A percentile compares a stretch with the other conserved stretches of the same genome.
Evolutionary conservation across 2,113 vertebrate species (phyloP).

Genomic region (Semicossyphus pulcher): DNA sequence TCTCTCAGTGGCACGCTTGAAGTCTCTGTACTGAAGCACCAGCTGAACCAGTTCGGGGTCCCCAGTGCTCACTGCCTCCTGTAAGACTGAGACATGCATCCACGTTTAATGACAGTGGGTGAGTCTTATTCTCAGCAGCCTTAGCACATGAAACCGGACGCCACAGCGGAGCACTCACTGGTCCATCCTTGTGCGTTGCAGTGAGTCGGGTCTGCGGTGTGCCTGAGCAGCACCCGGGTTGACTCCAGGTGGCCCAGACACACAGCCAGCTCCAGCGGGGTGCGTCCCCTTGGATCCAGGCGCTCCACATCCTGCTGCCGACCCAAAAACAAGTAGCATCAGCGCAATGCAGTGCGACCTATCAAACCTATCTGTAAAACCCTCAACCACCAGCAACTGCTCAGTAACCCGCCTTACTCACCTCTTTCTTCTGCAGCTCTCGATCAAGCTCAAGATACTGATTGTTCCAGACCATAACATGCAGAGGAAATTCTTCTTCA

Average conservation of each 20-base stretch:
- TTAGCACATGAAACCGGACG: background rate
- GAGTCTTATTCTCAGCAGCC: background rate
- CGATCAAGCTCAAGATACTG: slow-evolving; percentile 90
- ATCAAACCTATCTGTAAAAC: slow-evolving; percentile 22
- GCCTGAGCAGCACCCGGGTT: slow-evolving; percentile 88
- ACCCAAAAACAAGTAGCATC: slow-evolving; percentile 38
- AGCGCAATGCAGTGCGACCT: slow-evolving; percentile 66
- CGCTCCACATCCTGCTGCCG: slow-evolving; percentile 89
- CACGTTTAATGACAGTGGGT: background rate
- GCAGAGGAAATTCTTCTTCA: slow-evolving; percentile 88
- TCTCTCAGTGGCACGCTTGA: slow-evolving; percentile 90
- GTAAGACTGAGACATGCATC: slow-evolving; percentile 86
- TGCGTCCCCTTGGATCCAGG: slow-evolving; percentile 90
- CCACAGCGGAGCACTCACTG: slow-evolving; percentile 75
- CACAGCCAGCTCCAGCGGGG: slow-evolving; percentile 92
- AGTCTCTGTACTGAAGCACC: slow-evolving; percentile 95
- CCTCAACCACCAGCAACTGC: background rate
- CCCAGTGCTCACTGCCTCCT: slow-evolving; percentile 96
- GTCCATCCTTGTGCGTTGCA: slow-evolving; percentile 92
- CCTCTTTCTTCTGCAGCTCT: slow-evolving; percentile 87
- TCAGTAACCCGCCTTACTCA: slow-evolving; percentile 33
- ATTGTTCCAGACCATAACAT: slow-evolving; percentile 91
- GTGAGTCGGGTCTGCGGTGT: slow-evolving; percentile 89
- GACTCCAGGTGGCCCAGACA: slow-evolving; percentile 94
- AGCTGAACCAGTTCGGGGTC: slow-evolving; percentile 95